A percentile compares a stretch with the other conserved stretches of the same genome.
Evolutionary conservation across 92 coral and sea anemone species (phyloP).

Genomic region (Palythoa heliodiscus): DNA sequence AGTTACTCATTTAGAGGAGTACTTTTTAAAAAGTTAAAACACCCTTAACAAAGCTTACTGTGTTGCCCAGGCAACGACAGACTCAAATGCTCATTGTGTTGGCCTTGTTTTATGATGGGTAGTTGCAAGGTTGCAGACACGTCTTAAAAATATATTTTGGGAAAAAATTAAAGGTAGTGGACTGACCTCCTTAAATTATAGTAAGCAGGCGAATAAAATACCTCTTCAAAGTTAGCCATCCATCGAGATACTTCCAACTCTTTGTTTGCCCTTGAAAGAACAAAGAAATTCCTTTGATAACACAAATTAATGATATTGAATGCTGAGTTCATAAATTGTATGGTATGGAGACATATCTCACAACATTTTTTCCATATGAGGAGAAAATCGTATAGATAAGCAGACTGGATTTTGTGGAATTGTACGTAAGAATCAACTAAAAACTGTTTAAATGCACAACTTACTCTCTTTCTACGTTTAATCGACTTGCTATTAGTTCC

Average conservation of each 20-base stretch:
- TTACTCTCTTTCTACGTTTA: conserved; percentile 30
- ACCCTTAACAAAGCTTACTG: too few relatives aligned
- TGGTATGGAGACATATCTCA: too few relatives aligned
- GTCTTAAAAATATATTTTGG: too few relatives aligned
- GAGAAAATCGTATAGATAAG: not conserved
- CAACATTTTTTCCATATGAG: not conserved
- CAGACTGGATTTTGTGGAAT: not conserved
- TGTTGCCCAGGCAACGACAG: too few relatives aligned
- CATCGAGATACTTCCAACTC: conserved; percentile 34
- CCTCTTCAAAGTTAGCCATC: conserved; percentile 42
- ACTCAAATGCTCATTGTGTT: too few relatives aligned
- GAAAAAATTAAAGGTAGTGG: too few relatives aligned
- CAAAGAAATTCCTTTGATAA: not conserved
- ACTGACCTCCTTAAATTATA: too few relatives aligned
- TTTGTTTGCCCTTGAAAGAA: conserved; percentile 5
- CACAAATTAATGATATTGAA: not conserved
- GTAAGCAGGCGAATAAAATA: not conserved
- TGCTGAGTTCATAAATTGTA: not conserved
- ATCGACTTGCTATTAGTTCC: conserved; percentile 33
- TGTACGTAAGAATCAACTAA: not conserved
- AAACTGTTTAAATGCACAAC: not conserved
- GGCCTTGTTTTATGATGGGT: too few relatives aligned
- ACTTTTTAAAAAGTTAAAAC: too few relatives aligned
- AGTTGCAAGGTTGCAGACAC: too few relatives aligned
- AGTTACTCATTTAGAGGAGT: too few relatives aligned